Conservation (phyloP, 2,113 vertebrate genomes). For the Ciconia boyciana region DNA sequence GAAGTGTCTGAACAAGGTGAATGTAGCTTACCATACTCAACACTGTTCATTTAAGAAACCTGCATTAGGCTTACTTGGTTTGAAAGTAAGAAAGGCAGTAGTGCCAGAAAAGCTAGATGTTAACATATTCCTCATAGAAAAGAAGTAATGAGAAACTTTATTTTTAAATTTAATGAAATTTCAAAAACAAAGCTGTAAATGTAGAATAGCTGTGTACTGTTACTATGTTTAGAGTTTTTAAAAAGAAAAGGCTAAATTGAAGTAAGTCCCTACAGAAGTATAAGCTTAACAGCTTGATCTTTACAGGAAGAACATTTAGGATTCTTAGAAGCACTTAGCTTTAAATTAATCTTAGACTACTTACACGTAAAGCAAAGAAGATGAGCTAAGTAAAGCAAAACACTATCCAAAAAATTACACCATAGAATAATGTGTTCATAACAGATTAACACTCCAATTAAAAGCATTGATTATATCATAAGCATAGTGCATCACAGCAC, state of each 20-base stretch:
- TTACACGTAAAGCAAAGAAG: conserved; percentile 26
- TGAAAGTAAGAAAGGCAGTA: not conserved
- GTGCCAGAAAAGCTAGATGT: not conserved
- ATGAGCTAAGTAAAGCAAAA: conserved; percentile 47
- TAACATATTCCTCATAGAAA: not conserved
- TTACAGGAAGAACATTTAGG: not conserved
- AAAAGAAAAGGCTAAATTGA: not conserved
- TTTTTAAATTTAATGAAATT: not conserved
- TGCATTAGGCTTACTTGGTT: not conserved
- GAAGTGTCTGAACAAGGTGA: not conserved
- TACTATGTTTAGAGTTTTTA: not conserved
- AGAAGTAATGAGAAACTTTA: not conserved
- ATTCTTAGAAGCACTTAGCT: conserved; percentile 39
- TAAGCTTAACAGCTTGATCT: conserved; percentile 48
- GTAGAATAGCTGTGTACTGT: not conserved
- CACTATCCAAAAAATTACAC: not conserved
- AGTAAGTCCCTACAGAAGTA: not conserved
- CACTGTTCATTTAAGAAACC: not conserved
- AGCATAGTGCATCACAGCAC: not conserved
- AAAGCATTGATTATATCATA: not conserved
- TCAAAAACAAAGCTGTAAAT: not conserved
- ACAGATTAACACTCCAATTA: not conserved
- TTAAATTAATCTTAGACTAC: conserved; percentile 45
- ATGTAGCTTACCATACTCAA: not conserved
- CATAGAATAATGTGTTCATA: not conserved